These are phyloP conservation scores for Eledone cirrhosa DNA, from an alignment of 2,888 invertebrate species.

Conservation along the genomic window DNA sequence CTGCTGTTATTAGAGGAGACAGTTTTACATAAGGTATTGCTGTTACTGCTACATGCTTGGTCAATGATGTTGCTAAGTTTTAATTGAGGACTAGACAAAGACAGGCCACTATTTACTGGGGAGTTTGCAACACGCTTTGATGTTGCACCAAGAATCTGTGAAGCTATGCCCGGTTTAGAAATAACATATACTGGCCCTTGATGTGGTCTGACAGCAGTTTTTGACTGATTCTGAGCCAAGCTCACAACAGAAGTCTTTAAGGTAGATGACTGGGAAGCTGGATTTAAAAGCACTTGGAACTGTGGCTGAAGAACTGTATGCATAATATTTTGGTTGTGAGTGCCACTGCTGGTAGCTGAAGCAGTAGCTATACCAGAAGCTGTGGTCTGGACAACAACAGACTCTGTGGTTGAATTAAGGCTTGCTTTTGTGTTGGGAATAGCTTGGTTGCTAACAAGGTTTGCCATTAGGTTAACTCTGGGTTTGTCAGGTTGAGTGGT, in stretches of 20 bases:
- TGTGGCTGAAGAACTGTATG: neutral
- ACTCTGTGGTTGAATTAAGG: no score
- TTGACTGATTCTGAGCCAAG: neutral
- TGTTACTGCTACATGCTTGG: neutral
- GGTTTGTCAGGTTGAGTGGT: no score
- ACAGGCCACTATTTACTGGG: neutral
- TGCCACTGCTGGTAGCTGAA: neutral
- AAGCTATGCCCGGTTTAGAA: slow-evolving; percentile 3
- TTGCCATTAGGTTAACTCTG: no score
- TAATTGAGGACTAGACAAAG: no score
- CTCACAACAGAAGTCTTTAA: neutral
- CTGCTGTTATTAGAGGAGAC: neutral
- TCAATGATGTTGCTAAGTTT: no score
- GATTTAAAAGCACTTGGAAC: neutral
- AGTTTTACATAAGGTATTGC: neutral
- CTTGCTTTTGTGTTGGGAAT: no score
- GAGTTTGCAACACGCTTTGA: neutral
- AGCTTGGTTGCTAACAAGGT: no score
- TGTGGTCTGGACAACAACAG: neutral
- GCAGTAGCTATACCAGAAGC: neutral
- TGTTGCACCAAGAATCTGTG: neutral
- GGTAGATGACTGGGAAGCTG: neutral
- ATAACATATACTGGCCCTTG: slow-evolving; percentile 22
- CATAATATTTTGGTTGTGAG: neutral
- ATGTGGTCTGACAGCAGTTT: neutral